Percentiles rank a stretch among this genome's conserved stretches.
Evolutionary conservation across 2,888 invertebrate species (phyloP).

Genomic region (Ormyrus thymus): DNA sequence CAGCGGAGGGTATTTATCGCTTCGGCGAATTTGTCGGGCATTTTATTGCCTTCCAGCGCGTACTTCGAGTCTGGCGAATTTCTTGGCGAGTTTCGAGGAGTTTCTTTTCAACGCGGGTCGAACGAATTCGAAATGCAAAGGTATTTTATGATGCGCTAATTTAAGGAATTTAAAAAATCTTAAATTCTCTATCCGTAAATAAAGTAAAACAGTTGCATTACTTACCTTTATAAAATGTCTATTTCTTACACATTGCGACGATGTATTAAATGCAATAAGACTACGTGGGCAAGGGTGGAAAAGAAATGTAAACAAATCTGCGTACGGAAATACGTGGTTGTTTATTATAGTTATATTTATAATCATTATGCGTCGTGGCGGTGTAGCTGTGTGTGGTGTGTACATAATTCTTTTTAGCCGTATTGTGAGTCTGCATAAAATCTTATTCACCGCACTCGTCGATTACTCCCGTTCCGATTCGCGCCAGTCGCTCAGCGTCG

Average conservation of each 20-base stretch:
- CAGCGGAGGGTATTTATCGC: too few relatives aligned
- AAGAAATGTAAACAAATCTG: slow-evolving; percentile 50
- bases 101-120: too few relatives aligned
- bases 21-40: too few relatives aligned
- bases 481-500: slow-evolving; percentile 23
- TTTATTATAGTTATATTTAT: slow-evolving; percentile 75
- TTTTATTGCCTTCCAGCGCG: too few relatives aligned
- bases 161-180: background rate
- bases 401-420: slow-evolving; percentile 53
- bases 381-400: slow-evolving; percentile 62
- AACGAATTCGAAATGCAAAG: too few relatives aligned
- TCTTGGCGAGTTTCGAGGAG: too few relatives aligned
- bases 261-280: background rate
- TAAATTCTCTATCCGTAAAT: background rate
- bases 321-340: slow-evolving; percentile 74
- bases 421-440: slow-evolving; percentile 46
- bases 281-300: background rate
- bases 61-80: too few relatives aligned
- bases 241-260: too few relatives aligned
- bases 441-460: slow-evolving; percentile 35
- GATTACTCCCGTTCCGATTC: slow-evolving; percentile 23
- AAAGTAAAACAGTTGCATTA: background rate
- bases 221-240: background rate
- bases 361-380: slow-evolving; percentile 70
- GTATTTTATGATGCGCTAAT: too few relatives aligned